Evolutionary conservation across 2,113 vertebrate genomes (phyloP), one percentile per base, ranked within the genome.

Genomic region (Calonectris borealis): DNA sequence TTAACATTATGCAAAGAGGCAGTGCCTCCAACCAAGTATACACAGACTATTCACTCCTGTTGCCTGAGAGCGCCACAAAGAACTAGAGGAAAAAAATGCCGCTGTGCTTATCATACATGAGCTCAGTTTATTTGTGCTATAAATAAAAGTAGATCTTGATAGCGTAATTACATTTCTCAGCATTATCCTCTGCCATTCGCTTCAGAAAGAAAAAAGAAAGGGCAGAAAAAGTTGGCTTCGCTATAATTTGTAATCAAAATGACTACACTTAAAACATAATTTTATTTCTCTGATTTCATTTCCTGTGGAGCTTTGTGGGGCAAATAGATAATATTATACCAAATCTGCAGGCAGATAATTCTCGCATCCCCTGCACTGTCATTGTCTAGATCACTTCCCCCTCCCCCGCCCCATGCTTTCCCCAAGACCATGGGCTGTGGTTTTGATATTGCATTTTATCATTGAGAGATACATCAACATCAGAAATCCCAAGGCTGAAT

Each of bases 71-170:
- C 76, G 20, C 42, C 68, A 94, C 91, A 90, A 91, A 92, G 91
- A 95, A 76, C 34, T 44, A 46, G 84, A 86, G 24, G 57, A 34
- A 85, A 68, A 68, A 92, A 83, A 66, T 83, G 48, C 51, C 6
- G 20, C 70, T 79, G 34, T 78, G 52, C 81, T 97, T 91, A 94
- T 95, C 94, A 96, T 88, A 83, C 57, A 77, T 80, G 69, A 96
- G 61, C 73, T 93, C 88, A 72, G 94, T 91, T 97, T 97, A 97
- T 95, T 97, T 96, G 86, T 87, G 68, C 90, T 89, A 83, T 89
- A 97, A 97, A 97, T 97, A 97, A 97, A 97, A 96, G 82, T 83
- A 88, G 86, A 97, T 97, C 94, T 96, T 95, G 95, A 96, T 97
- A 96, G 91, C 4, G 3, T 96, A 95, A 97, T 96, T 96, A 95